Percentiles rank a stretch among this genome's conserved stretches.
phyloP scores from a whole-genome alignment of 92 coral and sea anemone species.

The Galaxea fascicularis region DNA sequence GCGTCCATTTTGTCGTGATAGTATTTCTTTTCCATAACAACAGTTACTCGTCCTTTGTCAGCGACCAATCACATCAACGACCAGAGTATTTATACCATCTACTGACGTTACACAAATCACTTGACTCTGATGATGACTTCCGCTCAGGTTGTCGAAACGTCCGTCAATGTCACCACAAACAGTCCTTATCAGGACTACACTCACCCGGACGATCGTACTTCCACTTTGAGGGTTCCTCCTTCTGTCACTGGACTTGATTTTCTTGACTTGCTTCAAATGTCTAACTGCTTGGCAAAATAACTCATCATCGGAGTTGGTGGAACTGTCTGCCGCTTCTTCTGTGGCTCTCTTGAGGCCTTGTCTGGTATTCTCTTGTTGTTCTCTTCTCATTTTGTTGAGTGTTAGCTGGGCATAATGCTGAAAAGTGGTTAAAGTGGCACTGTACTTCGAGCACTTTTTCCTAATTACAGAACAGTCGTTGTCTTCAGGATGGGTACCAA shows the following conservation, averaged over 20 bases:
- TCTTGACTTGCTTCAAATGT: constrained; percentile 46
- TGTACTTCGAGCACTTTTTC: constrained; percentile 62
- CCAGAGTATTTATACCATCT: no score
- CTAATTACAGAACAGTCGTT: constrained; percentile 58
- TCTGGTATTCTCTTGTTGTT: background rate
- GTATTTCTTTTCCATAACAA: no score
- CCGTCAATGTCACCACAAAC: no score
- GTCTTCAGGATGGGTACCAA: background rate
- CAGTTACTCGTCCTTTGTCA: no score
- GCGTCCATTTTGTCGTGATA: no score
- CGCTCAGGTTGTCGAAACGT: no score
- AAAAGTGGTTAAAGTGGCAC: constrained; percentile 60
- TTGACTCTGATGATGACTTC: no score
- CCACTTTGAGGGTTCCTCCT: no score
- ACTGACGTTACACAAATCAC: no score
- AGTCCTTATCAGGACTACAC: no score
- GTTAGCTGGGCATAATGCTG: constrained; percentile 28
- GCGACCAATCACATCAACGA: no score
- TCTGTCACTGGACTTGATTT: background rate
- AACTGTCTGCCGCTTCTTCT: background rate
- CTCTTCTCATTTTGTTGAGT: background rate
- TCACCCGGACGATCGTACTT: no score
- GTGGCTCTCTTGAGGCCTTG: constrained; percentile 27
- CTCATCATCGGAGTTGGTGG: constrained; percentile 52
- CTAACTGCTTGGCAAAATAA: constrained; percentile 43